These are phyloP conservation scores for Cryptosula pallasiana DNA, from an alignment of 2,888 invertebrate species.

Conservation along the genomic window DNA sequence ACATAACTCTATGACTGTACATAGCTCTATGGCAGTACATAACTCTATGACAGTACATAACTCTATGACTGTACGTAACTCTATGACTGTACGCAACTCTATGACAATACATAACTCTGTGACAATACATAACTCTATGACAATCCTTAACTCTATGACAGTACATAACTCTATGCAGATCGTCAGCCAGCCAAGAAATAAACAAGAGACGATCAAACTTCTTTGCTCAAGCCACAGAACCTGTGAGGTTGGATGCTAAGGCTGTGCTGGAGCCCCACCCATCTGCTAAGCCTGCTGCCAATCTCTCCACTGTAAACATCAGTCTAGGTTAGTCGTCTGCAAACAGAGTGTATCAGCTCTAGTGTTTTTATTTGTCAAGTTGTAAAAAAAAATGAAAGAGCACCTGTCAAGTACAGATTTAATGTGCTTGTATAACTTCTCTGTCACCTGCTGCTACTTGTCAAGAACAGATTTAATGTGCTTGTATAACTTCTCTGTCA, in stretches of 20 bases:
- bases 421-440: not conserved
- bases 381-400: too few species aligned
- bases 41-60: too few species aligned
- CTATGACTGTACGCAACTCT: too few species aligned
- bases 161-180: not conserved
- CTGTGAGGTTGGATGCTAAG: slow-evolving; percentile 31
- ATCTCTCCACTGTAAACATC: slow-evolving; percentile 11
- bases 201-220: slow-evolving; percentile 27
- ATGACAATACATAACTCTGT: too few species aligned
- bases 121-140: too few species aligned
- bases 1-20: too few species aligned
- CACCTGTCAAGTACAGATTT: not conserved
- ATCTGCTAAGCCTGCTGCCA: not conserved
- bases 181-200: slow-evolving; percentile 7
- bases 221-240: slow-evolving; percentile 32
- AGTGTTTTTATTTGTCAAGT: too few species aligned
- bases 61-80: too few species aligned
- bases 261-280: slow-evolving; percentile 26
- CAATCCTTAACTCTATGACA: too few species aligned
- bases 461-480: not conserved
- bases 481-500: not conserved
- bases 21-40: too few species aligned
- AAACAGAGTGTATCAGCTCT: too few species aligned
- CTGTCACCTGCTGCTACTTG: not conserved
- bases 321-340: slow-evolving; percentile 21